Evolutionary conservation across 2,888 invertebrate genomes (phyloP).

Genomic region (Pogonocherus hispidulus): DNA sequence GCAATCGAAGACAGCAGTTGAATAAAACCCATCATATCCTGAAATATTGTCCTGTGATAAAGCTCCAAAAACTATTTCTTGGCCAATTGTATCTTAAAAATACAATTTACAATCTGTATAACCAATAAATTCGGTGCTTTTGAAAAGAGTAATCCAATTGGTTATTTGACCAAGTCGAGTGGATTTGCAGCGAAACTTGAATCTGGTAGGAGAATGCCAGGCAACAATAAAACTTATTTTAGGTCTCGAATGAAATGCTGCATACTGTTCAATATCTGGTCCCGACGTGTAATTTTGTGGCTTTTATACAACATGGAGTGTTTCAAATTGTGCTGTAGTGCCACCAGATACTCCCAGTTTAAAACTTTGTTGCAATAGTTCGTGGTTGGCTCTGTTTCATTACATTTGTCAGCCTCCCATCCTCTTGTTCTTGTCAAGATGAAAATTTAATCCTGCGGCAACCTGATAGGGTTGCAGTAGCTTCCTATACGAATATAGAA

Average conservation of each 20-base stretch:
- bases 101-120: background rate
- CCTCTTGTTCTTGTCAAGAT: background rate
- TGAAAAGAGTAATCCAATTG: constrained; percentile 22
- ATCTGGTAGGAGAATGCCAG: constrained; percentile 26
- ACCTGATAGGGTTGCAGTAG: no score
- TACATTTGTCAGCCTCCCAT: constrained; percentile 25
- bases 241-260: constrained; percentile 48
- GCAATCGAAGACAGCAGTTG: no score
- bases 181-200: constrained; percentile 21
- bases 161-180: constrained; percentile 27
- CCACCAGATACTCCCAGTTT: constrained; percentile 48
- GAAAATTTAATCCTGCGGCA: background rate
- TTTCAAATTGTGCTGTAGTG: constrained; percentile 39
- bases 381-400: constrained; percentile 44
- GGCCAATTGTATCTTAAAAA: background rate
- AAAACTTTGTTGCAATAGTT: constrained; percentile 48
- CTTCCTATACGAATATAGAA: no score
- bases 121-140: constrained; percentile 19
- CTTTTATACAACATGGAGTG: constrained; percentile 46
- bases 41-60: no score
- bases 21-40: no score
- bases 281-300: constrained; percentile 57
- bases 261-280: constrained; percentile 54
- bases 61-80: background rate
- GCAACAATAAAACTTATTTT: constrained; percentile 49